phyloP scores from a whole-genome alignment of 2,113 vertebrate genomes.

The Alectura lathami region DNA sequence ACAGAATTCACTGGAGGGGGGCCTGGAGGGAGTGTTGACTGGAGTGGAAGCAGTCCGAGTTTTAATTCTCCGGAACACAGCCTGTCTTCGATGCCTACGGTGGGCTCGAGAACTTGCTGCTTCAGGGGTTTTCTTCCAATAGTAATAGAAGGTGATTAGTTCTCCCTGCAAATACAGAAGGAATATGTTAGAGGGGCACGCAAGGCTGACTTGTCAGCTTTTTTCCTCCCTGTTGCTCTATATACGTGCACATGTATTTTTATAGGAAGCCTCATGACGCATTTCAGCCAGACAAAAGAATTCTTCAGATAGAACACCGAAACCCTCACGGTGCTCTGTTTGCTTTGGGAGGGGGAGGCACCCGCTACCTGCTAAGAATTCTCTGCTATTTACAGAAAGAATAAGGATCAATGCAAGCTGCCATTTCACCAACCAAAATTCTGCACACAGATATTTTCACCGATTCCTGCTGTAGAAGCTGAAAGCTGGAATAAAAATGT shows the following conservation, averaged over 20 bases:
- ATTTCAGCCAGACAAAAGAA: not conserved
- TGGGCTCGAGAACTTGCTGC: conserved; percentile 96
- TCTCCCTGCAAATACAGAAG: conserved; percentile 85
- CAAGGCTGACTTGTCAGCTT: not conserved
- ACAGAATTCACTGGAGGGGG: conserved; percentile 98
- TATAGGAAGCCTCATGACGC: not conserved
- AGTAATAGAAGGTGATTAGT: conserved; percentile 98
- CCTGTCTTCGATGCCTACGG: conserved; percentile 94
- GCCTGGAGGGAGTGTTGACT: conserved; percentile 94
- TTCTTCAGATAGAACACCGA: not conserved
- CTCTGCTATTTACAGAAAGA: not conserved
- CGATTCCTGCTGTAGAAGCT: not conserved
- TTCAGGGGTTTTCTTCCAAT: conserved; percentile 99
- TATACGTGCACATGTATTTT: rapidly evolving
- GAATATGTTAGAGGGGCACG: not conserved
- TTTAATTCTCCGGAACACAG: conserved; percentile 98
- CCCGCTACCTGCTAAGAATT: rapidly evolving
- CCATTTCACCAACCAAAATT: not conserved
- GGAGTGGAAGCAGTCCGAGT: conserved; percentile 96
- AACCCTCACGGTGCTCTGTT: rapidly evolving
- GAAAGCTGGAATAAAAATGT: not conserved
- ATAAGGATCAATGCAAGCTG: not conserved
- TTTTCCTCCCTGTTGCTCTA: not conserved
- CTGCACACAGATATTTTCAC: not conserved
- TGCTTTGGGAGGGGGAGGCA: not conserved